Conservation (phyloP, 2,888 invertebrate species). For the Cybosia mesomella region DNA sequence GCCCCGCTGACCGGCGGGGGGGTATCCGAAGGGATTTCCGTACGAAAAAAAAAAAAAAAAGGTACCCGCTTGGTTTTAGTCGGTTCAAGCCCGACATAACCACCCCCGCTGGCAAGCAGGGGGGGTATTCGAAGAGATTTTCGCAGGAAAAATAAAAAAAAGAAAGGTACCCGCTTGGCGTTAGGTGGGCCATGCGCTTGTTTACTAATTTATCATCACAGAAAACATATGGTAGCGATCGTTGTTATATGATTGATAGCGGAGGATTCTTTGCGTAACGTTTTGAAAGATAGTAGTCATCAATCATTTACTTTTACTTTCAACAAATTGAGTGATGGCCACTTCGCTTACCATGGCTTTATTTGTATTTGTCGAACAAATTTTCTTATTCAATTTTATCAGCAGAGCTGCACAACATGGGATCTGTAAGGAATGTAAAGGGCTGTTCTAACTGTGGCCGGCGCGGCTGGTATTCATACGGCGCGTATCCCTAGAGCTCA, state of each 20-base stretch:
- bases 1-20: too few relatives aligned
- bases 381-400: not conserved
- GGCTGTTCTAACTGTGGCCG: not conserved
- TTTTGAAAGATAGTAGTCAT: not conserved
- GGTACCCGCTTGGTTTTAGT: too few relatives aligned
- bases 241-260: not conserved
- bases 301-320: not conserved
- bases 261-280: not conserved
- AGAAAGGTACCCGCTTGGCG: not conserved
- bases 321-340: not conserved
- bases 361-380: not conserved
- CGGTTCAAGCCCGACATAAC: too few relatives aligned
- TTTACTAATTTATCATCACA: not conserved
- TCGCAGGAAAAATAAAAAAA: too few relatives aligned
- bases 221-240: not conserved
- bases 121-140: too few relatives aligned
- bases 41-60: too few relatives aligned
- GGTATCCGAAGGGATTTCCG: too few relatives aligned
- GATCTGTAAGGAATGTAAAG: too few relatives aligned
- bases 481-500: constrained; percentile 9
- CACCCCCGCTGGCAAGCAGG: too few relatives aligned
- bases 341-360: not conserved
- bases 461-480: constrained; percentile 7
- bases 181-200: not conserved
- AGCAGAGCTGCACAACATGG: not conserved